Percentiles rank a stretch among this genome's conserved stretches.
phyloP scores from a whole-genome alignment of 1,140 invertebrate species.

The Microplitis demolitor region DNA sequence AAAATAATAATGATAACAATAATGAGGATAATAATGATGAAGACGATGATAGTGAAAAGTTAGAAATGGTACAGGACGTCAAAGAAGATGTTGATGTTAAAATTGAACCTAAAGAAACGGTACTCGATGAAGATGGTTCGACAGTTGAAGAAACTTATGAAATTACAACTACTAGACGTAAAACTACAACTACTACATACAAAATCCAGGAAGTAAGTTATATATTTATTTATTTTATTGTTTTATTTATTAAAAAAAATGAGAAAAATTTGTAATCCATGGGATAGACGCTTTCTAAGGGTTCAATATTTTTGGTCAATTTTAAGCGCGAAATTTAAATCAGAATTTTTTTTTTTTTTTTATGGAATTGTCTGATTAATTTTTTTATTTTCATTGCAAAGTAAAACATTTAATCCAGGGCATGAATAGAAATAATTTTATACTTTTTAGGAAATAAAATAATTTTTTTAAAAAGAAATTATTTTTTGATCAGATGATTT shows the following conservation, averaged over 20 bases:
- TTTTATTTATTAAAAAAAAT: too few species aligned
- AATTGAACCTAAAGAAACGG: slow-evolving; percentile 43
- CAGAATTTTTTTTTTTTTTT: too few species aligned
- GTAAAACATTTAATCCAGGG: too few species aligned
- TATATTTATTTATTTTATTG: background rate
- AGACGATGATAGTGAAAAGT: slow-evolving; percentile 5
- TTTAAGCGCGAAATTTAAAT: too few species aligned
- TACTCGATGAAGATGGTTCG: slow-evolving; percentile 28
- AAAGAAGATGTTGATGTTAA: slow-evolving; percentile 25
- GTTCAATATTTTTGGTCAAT: too few species aligned
- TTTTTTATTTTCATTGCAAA: too few species aligned
- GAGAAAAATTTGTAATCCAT: background rate
- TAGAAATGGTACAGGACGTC: slow-evolving; percentile 6
- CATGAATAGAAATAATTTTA: too few species aligned
- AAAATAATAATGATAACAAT: background rate
- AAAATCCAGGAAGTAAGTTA: slow-evolving; percentile 70
- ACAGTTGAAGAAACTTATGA: slow-evolving; percentile 66
- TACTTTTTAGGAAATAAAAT: too few species aligned
- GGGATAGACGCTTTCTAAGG: too few species aligned
- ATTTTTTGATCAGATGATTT: too few species aligned
- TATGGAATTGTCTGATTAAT: too few species aligned
- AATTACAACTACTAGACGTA: slow-evolving; percentile 66
- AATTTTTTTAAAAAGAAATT: too few species aligned
- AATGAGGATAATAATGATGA: background rate
- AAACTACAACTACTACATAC: slow-evolving; percentile 68